A percentile compares a stretch with the other conserved stretches of the same genome.
Conservation (phyloP, 30 jellyfish, hydroid and myxozoan species). For the Turritopsis dohrnii region DNA sequence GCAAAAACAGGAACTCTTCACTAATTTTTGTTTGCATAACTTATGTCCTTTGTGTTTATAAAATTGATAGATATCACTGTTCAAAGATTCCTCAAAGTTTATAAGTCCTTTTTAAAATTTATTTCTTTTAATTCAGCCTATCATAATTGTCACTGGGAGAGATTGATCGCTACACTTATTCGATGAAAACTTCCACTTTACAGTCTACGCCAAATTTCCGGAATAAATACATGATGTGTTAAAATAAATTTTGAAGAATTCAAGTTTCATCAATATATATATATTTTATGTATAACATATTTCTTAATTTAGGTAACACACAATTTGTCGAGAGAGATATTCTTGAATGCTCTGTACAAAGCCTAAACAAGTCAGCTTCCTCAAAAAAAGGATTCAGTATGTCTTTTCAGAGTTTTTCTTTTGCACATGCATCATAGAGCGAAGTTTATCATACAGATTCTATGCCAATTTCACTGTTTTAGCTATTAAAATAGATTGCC, state of each 20-base stretch:
- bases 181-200: too few relatives aligned
- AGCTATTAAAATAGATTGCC: not conserved
- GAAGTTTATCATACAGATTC: too few relatives aligned
- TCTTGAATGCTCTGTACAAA: not conserved
- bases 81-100: too few relatives aligned
- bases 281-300: not conserved
- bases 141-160: not conserved
- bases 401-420: too few relatives aligned
- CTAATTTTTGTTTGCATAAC: too few relatives aligned
- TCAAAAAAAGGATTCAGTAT: too few relatives aligned
- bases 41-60: too few relatives aligned
- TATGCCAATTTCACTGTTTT: not conserved
- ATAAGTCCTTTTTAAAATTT: too few relatives aligned
- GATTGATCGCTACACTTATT: not conserved
- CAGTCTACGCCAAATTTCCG: not conserved
- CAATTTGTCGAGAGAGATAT: not conserved
- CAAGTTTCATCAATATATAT: not conserved
- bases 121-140: too few relatives aligned
- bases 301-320: not conserved
- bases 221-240: not conserved
- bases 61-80: too few relatives aligned
- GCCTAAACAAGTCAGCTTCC: not conserved
- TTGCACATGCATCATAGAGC: too few relatives aligned
- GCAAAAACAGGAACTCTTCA: too few relatives aligned
- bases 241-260: not conserved